Base-by-base conservation (phyloP, 2,888 invertebrate species). In the Pristionchus mayeri region DNA sequence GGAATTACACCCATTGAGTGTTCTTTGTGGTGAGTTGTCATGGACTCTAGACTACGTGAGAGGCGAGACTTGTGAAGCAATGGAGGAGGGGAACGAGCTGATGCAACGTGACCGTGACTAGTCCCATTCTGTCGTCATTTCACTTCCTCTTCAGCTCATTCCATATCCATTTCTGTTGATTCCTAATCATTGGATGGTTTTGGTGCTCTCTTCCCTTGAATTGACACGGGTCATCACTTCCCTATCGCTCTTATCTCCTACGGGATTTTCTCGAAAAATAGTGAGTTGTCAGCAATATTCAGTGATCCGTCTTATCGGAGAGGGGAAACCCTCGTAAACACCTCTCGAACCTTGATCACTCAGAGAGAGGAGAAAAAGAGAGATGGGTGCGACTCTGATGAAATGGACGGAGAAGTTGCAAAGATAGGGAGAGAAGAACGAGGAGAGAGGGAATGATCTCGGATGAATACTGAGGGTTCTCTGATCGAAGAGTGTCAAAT, bases 241-340 rank as follows among this genome's bases (percentile, higher is more conserved):
- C 37, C 21, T 27, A 67, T 67, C 67, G 27, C 18, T 67, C 67
- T 67, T 37, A 67, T 67, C 67, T 37, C 2, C n/a, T 18, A 21
- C 27, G 57, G 27, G 37, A 67, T 67, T 67, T 67, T 67, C 67
- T 67, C 27, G 67, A 67, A n/a, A 67, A 37, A 60, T 60, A 13
- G 57, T 37, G 67, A 67, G 34, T 37, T 30, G 67, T 21, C 18
- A 37, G 67, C 18, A 34, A 37, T 67, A 18, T 37, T 21, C 67
- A 34, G 67, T 67, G 67, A 37, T 37, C 18, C 13, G 6, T 37
- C 27, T 67, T 67, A 67, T 67, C 67, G 37, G 67, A 67, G 67
- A n/a, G 67, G 57, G 67, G 67, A 67, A 67, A 67, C 67, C 67
- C 67, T 37, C 67, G 67, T 67, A 67, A 67, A 67, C 67, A 67